These are phyloP conservation scores for Orthonyx spaldingii DNA, from an alignment of 2,113 vertebrate genomes.

Conservation along the genomic window DNA sequence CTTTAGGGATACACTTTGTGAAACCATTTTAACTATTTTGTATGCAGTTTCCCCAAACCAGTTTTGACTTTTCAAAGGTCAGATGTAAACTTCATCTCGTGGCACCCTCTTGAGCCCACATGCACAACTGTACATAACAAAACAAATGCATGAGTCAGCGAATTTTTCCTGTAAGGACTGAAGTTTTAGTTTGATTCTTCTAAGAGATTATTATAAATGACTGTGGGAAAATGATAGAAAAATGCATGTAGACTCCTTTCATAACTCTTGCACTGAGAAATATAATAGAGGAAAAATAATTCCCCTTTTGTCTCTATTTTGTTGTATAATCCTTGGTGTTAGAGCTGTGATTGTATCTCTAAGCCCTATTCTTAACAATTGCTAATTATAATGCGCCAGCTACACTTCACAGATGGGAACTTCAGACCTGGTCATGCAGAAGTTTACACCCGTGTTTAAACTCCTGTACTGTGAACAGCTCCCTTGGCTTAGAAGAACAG, in stretches of 20 bases:
- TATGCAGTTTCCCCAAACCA: neutral
- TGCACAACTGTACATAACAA: conserved; percentile 16
- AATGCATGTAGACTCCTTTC: neutral
- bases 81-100: neutral
- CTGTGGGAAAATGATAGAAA: conserved; percentile 18
- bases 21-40: neutral
- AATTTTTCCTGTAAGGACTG: neutral
- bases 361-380: neutral
- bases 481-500: neutral
- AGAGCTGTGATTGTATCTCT: neutral
- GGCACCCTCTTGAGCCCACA: conserved; percentile 21
- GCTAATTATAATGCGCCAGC: neutral
- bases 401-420: neutral
- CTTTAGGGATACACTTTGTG: neutral
- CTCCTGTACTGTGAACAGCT: neutral
- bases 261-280: neutral
- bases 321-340: conserved; percentile 11
- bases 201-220: conserved; percentile 15
- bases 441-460: neutral
- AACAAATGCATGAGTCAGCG: neutral
- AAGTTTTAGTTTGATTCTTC: conserved; percentile 7
- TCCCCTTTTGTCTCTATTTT: conserved; percentile 15
- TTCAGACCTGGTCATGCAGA: neutral
- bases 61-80: conserved; percentile 22
- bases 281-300: conserved; percentile 1